A percentile compares a stretch with the other conserved stretches of the same genome.
Conservation (phyloP, 1,140 invertebrate species). For the Chelonus insularis region DNA sequence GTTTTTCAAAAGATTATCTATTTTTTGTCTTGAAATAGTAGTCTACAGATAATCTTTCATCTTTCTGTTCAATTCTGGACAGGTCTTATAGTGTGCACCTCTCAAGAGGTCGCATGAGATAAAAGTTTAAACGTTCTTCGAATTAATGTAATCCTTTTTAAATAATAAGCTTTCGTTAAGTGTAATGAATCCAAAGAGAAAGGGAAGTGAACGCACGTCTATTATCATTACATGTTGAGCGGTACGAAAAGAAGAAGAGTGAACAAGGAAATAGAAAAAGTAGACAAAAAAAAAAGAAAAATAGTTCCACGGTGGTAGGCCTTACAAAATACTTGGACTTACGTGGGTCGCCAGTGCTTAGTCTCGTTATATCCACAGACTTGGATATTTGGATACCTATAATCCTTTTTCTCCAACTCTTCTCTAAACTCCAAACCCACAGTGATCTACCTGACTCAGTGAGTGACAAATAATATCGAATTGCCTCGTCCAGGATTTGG, state of each 20-base stretch:
- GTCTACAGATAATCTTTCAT: too few relatives aligned
- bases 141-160: conserved; percentile 49
- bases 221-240: conserved; percentile 19
- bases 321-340: conserved; percentile 14
- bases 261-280: conserved; percentile 4
- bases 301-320: conserved; percentile 3
- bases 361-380: conserved; percentile 39
- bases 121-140: conserved; percentile 33
- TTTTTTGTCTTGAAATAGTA: too few relatives aligned
- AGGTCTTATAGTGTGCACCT: too few relatives aligned
- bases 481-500: conserved; percentile 29
- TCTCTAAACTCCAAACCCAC: conserved; percentile 8
- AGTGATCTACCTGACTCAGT: conserved; percentile 44
- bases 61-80: too few relatives aligned
- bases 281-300: conserved; percentile 11
- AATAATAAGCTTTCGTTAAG: conserved; percentile 48
- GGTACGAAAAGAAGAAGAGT: neutral
- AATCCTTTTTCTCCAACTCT: conserved; percentile 46
- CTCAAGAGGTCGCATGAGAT: conserved; percentile 24
- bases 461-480: conserved; percentile 49
- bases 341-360: conserved; percentile 28
- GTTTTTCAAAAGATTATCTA: too few relatives aligned
- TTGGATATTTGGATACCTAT: conserved; percentile 54
- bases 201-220: conserved; percentile 11
- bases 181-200: conserved; percentile 43